Percentiles rank a stretch among this genome's conserved stretches.
Conservation (phyloP, 2,888 invertebrate genomes). For the Calameuta filiformis region DNA sequence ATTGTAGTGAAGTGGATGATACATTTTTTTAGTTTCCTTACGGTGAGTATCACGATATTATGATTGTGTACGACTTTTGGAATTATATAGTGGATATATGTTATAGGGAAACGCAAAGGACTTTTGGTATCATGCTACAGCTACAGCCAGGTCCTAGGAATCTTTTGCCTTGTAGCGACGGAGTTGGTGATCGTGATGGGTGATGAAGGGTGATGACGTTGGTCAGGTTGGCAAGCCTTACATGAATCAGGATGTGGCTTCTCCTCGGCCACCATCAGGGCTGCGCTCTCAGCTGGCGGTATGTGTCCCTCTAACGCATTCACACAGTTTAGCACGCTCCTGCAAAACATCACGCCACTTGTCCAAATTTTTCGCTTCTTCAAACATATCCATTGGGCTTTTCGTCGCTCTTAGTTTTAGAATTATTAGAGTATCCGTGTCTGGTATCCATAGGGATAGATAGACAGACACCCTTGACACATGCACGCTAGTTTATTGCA, state of each 20-base stretch:
- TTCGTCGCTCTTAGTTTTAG: neutral
- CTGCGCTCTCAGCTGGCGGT: constrained; percentile 83
- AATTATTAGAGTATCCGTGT: neutral
- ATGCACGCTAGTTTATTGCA: neutral
- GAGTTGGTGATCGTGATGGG: constrained; percentile 44
- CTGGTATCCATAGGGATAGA: no score
- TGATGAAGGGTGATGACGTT: constrained; percentile 43
- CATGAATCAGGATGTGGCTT: constrained; percentile 84
- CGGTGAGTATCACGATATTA: no score
- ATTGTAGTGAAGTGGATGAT: no score
- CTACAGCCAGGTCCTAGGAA: constrained; percentile 51
- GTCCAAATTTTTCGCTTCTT: constrained; percentile 49
- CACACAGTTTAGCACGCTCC: constrained; percentile 96
- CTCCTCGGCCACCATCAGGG: constrained; percentile 82
- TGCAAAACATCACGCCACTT: constrained; percentile 71
- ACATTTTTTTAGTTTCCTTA: no score
- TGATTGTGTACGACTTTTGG: no score
- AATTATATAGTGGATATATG: neutral
- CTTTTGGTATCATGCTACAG: constrained; percentile 27
- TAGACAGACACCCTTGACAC: no score
- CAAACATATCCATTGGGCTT: constrained; percentile 23
- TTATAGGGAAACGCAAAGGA: constrained; percentile 15
- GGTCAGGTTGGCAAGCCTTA: constrained; percentile 70
- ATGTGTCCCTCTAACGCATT: constrained; percentile 92
- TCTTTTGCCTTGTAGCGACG: constrained; percentile 49